Percentiles rank a stretch among this genome's conserved stretches.
Evolutionary conservation across 2,888 invertebrate genomes (phyloP).

Genomic region (Hecatera dysodea): DNA sequence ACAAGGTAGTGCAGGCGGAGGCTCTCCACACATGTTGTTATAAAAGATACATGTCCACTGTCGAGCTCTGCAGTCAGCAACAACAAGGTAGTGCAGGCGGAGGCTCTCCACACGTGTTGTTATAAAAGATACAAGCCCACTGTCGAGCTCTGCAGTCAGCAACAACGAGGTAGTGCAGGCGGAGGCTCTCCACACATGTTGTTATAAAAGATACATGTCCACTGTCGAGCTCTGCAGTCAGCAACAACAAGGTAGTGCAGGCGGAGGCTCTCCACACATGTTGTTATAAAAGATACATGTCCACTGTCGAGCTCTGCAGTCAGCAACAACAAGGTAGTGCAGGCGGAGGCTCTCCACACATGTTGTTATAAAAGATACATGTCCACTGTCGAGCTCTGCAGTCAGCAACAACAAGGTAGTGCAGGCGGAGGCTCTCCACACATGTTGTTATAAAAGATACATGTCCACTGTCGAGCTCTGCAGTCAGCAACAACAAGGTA

Average conservation of each 20-base stretch:
- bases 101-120: too few relatives aligned
- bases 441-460: too few relatives aligned
- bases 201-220: neutral
- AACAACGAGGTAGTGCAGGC: neutral
- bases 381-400: neutral
- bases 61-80: neutral
- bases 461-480: neutral
- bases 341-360: too few relatives aligned
- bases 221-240: neutral
- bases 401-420: neutral
- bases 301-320: neutral
- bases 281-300: neutral
- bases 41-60: neutral
- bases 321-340: neutral
- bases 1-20: neutral
- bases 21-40: too few relatives aligned
- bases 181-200: too few relatives aligned
- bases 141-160: neutral
- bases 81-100: neutral
- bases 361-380: neutral
- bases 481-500: neutral
- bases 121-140: neutral
- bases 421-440: neutral
- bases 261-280: too few relatives aligned
- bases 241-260: neutral